These are phyloP conservation scores for Musca domestica DNA, from an alignment of 1,140 invertebrate species.

Conservation along the genomic window DNA sequence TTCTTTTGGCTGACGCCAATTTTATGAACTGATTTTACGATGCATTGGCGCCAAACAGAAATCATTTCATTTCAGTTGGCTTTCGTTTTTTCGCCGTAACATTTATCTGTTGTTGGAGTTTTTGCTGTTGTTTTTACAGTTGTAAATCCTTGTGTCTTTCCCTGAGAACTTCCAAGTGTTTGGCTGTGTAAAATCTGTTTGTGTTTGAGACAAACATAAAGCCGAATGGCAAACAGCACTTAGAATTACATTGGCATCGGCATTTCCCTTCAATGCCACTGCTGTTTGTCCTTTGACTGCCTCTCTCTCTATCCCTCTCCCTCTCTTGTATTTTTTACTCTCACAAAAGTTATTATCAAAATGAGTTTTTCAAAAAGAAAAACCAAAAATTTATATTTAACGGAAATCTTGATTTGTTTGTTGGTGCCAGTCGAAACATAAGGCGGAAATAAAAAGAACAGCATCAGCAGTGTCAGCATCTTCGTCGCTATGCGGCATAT, in stretches of 20 bases:
- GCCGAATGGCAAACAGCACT: too few species aligned
- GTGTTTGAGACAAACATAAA: too few species aligned
- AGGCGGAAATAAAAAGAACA: background rate
- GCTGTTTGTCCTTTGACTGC: background rate
- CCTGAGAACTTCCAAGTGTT: too few species aligned
- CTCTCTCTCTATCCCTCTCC: background rate
- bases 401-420: constrained; percentile 7
- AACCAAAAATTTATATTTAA: background rate
- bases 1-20: constrained; percentile 9
- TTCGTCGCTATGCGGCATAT: too few species aligned
- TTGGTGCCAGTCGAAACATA: constrained; percentile 5
- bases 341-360: constrained; percentile 3
- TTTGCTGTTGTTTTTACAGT: too few species aligned
- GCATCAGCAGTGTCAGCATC: background rate
- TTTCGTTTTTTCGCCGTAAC: background rate
- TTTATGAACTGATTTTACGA: constrained; percentile 19
- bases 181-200: too few species aligned
- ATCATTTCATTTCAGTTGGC: background rate
- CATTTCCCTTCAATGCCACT: background rate
- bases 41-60: constrained; percentile 17
- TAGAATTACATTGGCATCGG: too few species aligned
- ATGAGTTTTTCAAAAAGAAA: background rate
- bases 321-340: background rate
- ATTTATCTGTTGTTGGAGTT: too few species aligned
- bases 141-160: too few species aligned